Base-by-base conservation (phyloP, 1,140 invertebrate species). In the Drosophila micromelanica region DNA sequence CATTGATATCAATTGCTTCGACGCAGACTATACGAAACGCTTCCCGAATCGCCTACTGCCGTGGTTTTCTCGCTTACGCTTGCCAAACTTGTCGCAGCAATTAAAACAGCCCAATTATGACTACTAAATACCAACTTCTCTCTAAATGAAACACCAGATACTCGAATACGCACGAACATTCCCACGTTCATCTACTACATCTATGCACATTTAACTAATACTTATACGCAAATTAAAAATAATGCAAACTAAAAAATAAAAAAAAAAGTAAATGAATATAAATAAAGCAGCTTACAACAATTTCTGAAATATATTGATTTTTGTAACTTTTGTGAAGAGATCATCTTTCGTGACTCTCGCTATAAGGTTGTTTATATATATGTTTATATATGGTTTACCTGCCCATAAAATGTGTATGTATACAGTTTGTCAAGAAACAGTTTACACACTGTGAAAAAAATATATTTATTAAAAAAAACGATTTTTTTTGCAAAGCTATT, bases 71-170 rank as follows among this genome's bases (percentile, higher is more conserved):
- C 60, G 60, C 3, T 8, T 17, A 3, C 23, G 43, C 20, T 56
- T 43, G 51, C 32, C 55, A 5, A 56, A 42, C 8, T 30, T 64
- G 1, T 9, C 20, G 3, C 59, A 27, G 20, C 46, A 45, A 30
- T 20, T 32, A 0, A 1, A 38, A 8, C 49, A 55, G 8, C 12
- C 57, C 59, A 61, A 46, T 2, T 70, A 70, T 20, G 30, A 70
- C 3, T 40, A 62, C 20, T 38, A 35, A 55, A 40, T 9, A n/a
- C 5, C 5, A 12, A 35, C 27, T 30, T n/a, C 30, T 15, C 7
- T 11, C 7, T 2, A 35, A 2, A 15, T 6, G 11, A 52, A 52
- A 9, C n/a, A 13, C 37, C 11, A 7, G 32, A 7, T 9, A 37
- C n/a, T 17, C 35, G n/a, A 7, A 15, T 7, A 9, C 12, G 48